These are phyloP conservation scores for Python bivittatus DNA, from an alignment of 2,113 vertebrate genomes.

Conservation along the genomic window DNA sequence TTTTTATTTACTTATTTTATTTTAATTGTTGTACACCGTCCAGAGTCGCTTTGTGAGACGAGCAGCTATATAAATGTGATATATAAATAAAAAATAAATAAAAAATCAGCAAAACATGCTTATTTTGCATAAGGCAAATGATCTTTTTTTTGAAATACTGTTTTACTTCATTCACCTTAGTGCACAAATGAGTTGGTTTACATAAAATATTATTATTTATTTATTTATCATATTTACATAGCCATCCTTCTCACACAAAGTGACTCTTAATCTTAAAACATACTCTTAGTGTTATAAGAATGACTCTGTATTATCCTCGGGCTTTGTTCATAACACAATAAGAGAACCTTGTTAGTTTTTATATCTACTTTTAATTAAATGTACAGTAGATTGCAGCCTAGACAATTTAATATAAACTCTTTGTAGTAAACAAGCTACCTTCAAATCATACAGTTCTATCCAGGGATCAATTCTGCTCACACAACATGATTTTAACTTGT, in stretches of 20 bases:
- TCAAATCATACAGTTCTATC: not conserved
- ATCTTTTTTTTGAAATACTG: not conserved
- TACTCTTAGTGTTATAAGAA: not conserved
- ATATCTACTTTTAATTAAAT: not conserved
- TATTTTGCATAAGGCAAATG: not conserved
- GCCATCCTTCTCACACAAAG: too few species aligned
- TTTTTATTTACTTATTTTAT: too few species aligned
- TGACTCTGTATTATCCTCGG: not conserved
- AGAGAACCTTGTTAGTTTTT: not conserved
- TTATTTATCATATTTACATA: too few species aligned
- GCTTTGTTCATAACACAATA: not conserved
- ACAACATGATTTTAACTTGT: not conserved
- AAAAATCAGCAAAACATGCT: not conserved
- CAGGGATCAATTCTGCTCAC: not conserved
- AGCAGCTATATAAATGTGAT: too few species aligned
- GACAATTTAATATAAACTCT: not conserved
- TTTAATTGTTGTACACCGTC: too few species aligned
- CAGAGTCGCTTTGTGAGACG: too few species aligned
- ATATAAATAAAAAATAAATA: too few species aligned
- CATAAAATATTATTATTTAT: too few species aligned
- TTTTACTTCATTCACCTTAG: not conserved
- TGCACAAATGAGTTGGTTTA: not conserved
- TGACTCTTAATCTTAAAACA: too few species aligned
- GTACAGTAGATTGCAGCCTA: not conserved
- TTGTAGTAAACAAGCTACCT: not conserved